Evolutionary conservation across 2,888 invertebrate species (phyloP).

Genomic region (Agrochola lychnidis): DNA sequence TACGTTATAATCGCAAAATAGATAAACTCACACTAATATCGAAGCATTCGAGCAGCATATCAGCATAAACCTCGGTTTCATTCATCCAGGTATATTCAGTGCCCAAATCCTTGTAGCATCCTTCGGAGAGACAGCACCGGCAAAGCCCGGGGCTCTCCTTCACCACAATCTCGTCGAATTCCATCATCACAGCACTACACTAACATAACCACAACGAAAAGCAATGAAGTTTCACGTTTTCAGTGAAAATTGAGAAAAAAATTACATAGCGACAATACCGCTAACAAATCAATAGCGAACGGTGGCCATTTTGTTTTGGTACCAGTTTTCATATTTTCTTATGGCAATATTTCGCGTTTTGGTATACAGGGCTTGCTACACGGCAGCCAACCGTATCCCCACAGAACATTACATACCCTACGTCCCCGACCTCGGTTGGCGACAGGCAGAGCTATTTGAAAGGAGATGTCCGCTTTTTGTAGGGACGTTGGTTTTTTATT

Average conservation of each 20-base stretch:
- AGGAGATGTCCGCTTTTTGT: no score
- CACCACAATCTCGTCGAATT: slow-evolving; percentile 84
- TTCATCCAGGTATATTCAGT: slow-evolving; percentile 87
- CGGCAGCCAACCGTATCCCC: no score
- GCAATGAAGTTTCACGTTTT: slow-evolving; percentile 27
- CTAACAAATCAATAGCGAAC: slow-evolving; percentile 41
- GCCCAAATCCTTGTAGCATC: slow-evolving; percentile 86
- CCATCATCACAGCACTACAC: slow-evolving; percentile 77
- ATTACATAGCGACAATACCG: slow-evolving; percentile 30
- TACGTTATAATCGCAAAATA: neutral
- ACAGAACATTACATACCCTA: no score
- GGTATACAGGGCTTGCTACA: no score
- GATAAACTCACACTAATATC: slow-evolving; percentile 85
- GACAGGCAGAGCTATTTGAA: no score
- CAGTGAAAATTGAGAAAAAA: slow-evolving; percentile 31
- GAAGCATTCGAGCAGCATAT: slow-evolving; percentile 87
- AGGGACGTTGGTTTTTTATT: no score
- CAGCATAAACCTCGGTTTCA: slow-evolving; percentile 87
- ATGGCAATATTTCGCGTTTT: neutral
- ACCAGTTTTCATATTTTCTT: slow-evolving; percentile 16
- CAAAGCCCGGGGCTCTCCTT: slow-evolving; percentile 88
- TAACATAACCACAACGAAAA: slow-evolving; percentile 51
- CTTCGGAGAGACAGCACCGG: slow-evolving; percentile 88
- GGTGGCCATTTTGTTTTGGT: slow-evolving; percentile 58
- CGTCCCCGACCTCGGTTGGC: no score